phyloP scores from a whole-genome alignment of 2,797 vertebrate species.

The Liasis olivaceus region DNA sequence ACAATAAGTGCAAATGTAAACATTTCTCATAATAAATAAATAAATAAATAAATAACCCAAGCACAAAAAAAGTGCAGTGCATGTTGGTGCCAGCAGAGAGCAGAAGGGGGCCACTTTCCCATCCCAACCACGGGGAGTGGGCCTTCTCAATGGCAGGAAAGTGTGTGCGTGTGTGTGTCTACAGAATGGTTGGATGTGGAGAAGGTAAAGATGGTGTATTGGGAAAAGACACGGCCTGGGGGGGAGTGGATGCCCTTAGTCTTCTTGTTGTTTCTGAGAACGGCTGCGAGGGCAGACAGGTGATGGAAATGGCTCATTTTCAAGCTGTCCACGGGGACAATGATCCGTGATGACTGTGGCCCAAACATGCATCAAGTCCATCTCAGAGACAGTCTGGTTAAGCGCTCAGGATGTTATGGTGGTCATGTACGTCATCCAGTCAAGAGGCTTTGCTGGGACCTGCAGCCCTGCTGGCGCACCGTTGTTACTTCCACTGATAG shows the following conservation, averaged over 20 bases:
- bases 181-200: background rate
- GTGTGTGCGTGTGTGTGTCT: background rate
- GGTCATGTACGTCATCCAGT: background rate
- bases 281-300: background rate
- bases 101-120: background rate
- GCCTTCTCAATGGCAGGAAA: background rate
- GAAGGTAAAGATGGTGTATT: background rate
- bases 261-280: background rate
- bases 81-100: constrained; percentile 22
- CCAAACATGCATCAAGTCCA: constrained; percentile 37
- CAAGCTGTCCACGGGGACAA: background rate
- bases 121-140: background rate
- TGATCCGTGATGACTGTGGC: constrained; percentile 13
- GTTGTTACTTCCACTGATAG: background rate
- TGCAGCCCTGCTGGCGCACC: background rate
- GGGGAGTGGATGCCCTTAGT: background rate
- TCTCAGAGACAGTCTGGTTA: constrained; percentile 4
- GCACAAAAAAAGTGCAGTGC: constrained; percentile 37
- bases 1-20: constrained; percentile 42
- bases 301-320: background rate
- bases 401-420: background rate
- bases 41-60: constrained; percentile 21
- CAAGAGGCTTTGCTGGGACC: constrained; percentile 22
- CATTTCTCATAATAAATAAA: constrained; percentile 33
- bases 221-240: background rate